A percentile compares a stretch with the other conserved stretches of the same genome.
phyloP scores from a whole-genome alignment of 2,113 vertebrate genomes.

The Seriola dumerili region DNA sequence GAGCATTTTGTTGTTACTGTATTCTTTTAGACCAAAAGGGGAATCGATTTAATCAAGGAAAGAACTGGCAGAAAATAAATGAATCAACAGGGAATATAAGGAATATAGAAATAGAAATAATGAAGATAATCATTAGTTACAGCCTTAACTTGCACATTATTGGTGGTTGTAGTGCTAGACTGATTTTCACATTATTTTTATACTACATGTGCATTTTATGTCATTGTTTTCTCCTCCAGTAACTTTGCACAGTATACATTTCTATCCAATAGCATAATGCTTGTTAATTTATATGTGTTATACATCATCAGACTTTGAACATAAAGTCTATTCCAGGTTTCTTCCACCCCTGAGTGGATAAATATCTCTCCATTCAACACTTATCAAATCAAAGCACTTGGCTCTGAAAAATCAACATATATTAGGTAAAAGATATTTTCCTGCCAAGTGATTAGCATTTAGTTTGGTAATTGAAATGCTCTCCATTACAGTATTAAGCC shows the following conservation, averaged over 20 bases:
- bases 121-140: background rate
- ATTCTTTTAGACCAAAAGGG: too few species aligned
- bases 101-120: background rate
- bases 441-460: constrained; percentile 15
- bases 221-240: background rate
- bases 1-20: too few species aligned
- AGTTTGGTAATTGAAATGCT: constrained; percentile 30
- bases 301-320: background rate
- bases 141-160: background rate
- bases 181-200: background rate
- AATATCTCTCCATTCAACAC: background rate
- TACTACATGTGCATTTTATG: background rate
- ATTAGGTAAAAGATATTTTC: constrained; percentile 1
- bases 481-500: constrained; percentile 4
- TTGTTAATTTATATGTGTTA: background rate
- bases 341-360: constrained; percentile 21
- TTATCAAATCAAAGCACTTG: background rate
- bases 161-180: background rate
- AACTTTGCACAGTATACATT: background rate
- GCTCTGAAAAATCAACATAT: constrained; percentile 7
- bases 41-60: too few species aligned
- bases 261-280: background rate
- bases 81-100: too few species aligned
- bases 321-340: background rate
- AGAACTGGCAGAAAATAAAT: background rate